Base-by-base conservation (phyloP, 2,797 vertebrate genomes). In the Pelobates cultripes region DNA sequence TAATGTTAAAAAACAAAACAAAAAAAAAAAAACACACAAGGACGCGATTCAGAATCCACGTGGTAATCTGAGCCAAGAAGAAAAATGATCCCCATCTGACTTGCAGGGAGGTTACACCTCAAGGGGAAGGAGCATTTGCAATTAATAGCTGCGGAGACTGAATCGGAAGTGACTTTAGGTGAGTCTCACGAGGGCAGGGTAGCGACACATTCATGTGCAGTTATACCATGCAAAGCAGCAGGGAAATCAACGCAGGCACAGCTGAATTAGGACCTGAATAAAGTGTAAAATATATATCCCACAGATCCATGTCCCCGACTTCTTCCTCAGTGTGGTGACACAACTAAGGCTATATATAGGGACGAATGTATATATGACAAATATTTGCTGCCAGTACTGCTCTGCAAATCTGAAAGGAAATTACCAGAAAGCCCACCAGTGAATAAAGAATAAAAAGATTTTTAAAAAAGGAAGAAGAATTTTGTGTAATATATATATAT, bases 211-310 rank as follows among this genome's bases (percentile, higher is more conserved):
- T 80, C 72, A 47, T 47, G 57, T 61, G 73, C 68, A 47, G 53
- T 76, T 77, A 76, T 68, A 67, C 73, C 80, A 77, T 77, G 68
- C 53, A 81, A 81, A 81, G 69, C 79, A 81, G 53, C 73, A 75
- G 79, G 79, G 80, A 82, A 82, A 82, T 82, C 80, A 82, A 67
- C 53, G 69, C 45, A 17, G 44, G 28, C 68, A 63, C 73, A 82
- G 80, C 57, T 28, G 73, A 66, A 72, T 77, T 15, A 64, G 42
- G 43, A 14, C 10, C 73, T 12, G 74, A 42, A 43, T 57, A 75
- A 55, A 76, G 63, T 43, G 15, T 9, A 12, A 57, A 57, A 57
- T 17, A 72, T 6, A 51, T 6, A 51, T 51, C 69, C 45, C 53
- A 75, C 73, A 70, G 51, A 51, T 43, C 71, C 78, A 41, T 79